Conservation (phyloP, 2,797 vertebrate species). For the Saxicola maurus region DNA sequence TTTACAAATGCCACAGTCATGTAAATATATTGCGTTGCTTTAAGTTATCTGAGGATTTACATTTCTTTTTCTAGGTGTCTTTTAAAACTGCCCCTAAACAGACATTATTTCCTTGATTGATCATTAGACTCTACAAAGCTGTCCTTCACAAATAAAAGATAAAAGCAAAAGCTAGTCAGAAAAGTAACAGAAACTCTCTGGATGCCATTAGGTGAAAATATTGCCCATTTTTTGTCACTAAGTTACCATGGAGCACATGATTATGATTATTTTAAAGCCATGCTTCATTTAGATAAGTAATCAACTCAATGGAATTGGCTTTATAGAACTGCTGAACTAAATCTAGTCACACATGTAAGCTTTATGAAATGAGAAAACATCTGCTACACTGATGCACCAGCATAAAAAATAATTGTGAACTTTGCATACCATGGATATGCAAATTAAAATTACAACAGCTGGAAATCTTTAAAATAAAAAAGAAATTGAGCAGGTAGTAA, state of each 20-base stretch:
- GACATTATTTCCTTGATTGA: constrained; percentile 39
- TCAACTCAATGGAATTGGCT: constrained; percentile 22
- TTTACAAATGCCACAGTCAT: background rate
- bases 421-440: background rate
- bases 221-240: constrained; percentile 23
- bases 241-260: constrained; percentile 29
- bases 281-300: constrained; percentile 64
- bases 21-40: background rate
- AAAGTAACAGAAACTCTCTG: background rate
- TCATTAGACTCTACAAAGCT: constrained; percentile 27
- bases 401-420: background rate
- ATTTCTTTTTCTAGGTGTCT: constrained; percentile 29
- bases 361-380: constrained; percentile 29
- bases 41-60: background rate
- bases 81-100: constrained; percentile 18
- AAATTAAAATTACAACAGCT: constrained; percentile 28
- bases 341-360: constrained; percentile 45
- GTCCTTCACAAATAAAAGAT: background rate
- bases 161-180: constrained; percentile 9
- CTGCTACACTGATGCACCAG: background rate
- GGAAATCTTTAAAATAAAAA: background rate
- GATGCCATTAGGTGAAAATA: constrained; percentile 3
- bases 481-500: constrained; percentile 3
- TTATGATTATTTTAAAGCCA: constrained; percentile 54
- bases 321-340: background rate